Conservation (phyloP, 2,113 vertebrate species). For the Danionella cerebrum region DNA sequence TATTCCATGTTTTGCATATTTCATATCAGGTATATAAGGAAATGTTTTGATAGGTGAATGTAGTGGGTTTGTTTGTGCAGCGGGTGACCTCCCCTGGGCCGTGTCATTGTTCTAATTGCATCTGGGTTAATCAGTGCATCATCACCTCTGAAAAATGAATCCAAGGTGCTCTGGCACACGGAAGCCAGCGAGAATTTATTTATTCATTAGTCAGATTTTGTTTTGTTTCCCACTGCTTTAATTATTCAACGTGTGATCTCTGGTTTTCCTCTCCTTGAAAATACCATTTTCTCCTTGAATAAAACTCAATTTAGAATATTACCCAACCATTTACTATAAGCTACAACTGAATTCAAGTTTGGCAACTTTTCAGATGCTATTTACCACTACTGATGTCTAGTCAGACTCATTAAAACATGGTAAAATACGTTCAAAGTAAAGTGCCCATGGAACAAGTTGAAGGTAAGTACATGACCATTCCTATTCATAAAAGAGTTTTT, state of each 20-base stretch:
- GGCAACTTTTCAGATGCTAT: no score
- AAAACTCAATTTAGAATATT: no score
- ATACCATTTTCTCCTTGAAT: no score
- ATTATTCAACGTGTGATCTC: constrained; percentile 36
- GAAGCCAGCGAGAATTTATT: constrained; percentile 38
- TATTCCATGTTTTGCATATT: constrained; percentile 17
- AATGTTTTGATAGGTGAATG: background rate
- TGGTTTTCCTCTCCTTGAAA: constrained; percentile 6
- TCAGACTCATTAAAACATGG: no score
- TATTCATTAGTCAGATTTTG: constrained; percentile 43
- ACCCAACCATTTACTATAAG: no score
- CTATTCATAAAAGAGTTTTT: constrained; percentile 12
- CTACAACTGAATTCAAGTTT: no score
- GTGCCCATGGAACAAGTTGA: background rate
- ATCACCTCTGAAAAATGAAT: constrained; percentile 31
- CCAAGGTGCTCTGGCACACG: constrained; percentile 25
- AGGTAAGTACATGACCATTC: background rate
- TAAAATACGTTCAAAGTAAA: no score
- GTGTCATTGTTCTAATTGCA: constrained; percentile 39
- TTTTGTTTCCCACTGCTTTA: constrained; percentile 39
- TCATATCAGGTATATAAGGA: constrained; percentile 1
- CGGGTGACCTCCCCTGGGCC: constrained; percentile 20
- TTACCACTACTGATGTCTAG: no score
- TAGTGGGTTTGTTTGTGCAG: background rate
- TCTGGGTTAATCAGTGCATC: constrained; percentile 39